A percentile compares a stretch with the other conserved stretches of the same genome.
These are phyloP conservation scores for Lontra canadensis DNA, from an alignment of 2,113 vertebrate genomes.

Conservation along the genomic window DNA sequence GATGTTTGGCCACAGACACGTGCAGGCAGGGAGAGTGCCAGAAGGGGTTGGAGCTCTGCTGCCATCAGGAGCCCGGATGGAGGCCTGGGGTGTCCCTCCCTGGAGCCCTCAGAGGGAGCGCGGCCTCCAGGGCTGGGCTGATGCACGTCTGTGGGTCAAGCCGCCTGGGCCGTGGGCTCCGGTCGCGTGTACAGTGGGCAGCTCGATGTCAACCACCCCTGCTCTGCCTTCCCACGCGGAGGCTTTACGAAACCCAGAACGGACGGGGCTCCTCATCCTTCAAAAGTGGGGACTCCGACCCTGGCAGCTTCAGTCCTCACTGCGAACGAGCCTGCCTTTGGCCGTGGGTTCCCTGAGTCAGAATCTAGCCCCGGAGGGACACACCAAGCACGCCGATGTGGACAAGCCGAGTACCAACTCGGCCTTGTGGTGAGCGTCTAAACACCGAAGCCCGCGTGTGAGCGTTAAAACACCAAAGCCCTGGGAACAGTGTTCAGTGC, in stretches of 20 bases:
- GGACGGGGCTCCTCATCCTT: not conserved
- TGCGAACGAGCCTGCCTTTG: rapidly evolving
- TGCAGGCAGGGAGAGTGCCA: rapidly evolving
- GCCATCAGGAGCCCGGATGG: not conserved
- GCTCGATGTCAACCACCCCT: rapidly evolving
- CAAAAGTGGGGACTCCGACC: not conserved
- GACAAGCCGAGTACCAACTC: rapidly evolving
- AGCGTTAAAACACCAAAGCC: not conserved
- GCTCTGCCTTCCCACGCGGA: no score
- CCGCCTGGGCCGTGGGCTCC: not conserved
- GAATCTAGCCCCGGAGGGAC: rapidly evolving
- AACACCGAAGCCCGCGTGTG: not conserved
- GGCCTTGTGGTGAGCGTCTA: no score
- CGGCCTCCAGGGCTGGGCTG: not conserved
- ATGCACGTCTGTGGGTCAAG: not conserved
- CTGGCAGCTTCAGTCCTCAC: rapidly evolving
- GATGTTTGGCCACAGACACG: no score
- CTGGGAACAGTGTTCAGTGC: not conserved
- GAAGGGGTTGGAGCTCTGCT: rapidly evolving
- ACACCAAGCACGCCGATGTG: rapidly evolving
- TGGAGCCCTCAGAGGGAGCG: rapidly evolving
- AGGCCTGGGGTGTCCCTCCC: rapidly evolving
- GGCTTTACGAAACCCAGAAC: no score
- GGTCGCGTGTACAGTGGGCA: not conserved
- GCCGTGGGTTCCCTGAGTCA: rapidly evolving